Evolutionary conservation across 2,888 invertebrate species (phyloP).

Genomic region (Cerceris rybyensis): DNA sequence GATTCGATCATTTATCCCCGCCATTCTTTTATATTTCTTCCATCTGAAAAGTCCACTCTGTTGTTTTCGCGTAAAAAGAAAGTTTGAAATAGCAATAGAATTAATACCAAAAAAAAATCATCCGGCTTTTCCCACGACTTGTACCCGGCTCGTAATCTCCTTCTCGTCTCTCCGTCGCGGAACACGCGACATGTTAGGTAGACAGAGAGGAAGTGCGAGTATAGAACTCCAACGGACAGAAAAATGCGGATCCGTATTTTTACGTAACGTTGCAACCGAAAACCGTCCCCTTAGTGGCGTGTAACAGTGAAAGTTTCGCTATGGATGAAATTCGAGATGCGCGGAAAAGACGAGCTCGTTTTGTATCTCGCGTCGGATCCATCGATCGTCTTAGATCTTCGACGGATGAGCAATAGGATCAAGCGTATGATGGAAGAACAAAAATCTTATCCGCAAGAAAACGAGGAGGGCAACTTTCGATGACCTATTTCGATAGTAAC

Average conservation of each 20-base stretch:
- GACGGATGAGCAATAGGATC: neutral
- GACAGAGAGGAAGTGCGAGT: slow-evolving; percentile 28
- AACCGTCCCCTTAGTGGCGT: slow-evolving; percentile 44
- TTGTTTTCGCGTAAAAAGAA: too few species aligned
- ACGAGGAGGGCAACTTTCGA: neutral
- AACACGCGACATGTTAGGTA: slow-evolving; percentile 4
- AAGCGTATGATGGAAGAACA: neutral
- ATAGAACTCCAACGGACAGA: neutral
- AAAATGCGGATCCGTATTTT: slow-evolving; percentile 49
- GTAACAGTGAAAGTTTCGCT: slow-evolving; percentile 63
- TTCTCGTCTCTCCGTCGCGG: slow-evolving; percentile 2
- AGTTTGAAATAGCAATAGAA: too few species aligned
- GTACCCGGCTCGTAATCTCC: neutral
- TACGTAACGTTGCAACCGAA: slow-evolving; percentile 65
- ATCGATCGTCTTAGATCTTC: neutral
- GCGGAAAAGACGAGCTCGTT: slow-evolving; percentile 28
- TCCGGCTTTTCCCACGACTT: too few species aligned
- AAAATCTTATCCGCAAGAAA: neutral
- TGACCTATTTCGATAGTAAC: neutral
- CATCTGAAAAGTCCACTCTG: too few species aligned
- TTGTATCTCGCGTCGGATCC: slow-evolving; percentile 4
- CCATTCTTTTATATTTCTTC: too few species aligned
- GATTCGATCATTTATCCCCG: too few species aligned
- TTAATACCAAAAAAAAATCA: too few species aligned
- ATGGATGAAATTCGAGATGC: slow-evolving; percentile 66